Evolutionary conservation across 2,113 vertebrate species (phyloP), one percentile per base, ranked within the genome.

Genomic region (Thinocorus orbignyianus): DNA sequence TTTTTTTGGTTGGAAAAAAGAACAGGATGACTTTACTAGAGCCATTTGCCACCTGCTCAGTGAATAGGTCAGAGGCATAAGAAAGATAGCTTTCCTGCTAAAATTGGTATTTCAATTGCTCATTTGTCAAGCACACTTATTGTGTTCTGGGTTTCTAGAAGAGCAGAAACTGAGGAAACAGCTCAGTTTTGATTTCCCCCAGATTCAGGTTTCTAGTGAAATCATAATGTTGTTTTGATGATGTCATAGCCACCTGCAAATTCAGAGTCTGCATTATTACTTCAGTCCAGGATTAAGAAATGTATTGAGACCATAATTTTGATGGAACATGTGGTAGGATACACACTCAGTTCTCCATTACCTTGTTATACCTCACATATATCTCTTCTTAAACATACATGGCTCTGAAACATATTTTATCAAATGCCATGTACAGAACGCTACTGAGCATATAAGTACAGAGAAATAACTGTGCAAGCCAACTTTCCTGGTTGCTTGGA

Each of bases 1-100:
- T 96, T 97, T 97, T 95, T 95, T 96, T 88, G 96, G 93, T 90
- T 90, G 77, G 64, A 84, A 95, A 95, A 90, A 93, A 91, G 87
- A 94, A 84, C 41, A 42, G 82, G 90, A 97, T 95, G 93, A 88
- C 91, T 98, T 97, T 96, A 74, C 82, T 83, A 95, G 96, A 96
- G 68, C 58, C 79, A 80, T 93, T 95, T 98, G 91, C 94, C 96
- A 97, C 95, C 95, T 97, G 90, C 95, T 97, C 93, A 55, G 91
- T 88, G 97, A 91, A 94, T 92, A 97, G 96, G 97, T 97, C 93
- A 97, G 76, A 82, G 25, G 64, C 85, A 93, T 58, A 89, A 92
- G 94, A 84, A 84, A 85, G 84, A 97, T 69, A 90, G 54, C 44
- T 94, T 97, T 61, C 70, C 60, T 44, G 51, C 57, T 94, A 65